A percentile compares a stretch with the other conserved stretches of the same genome.
Evolutionary conservation across 2,888 invertebrate species (phyloP).

Genomic region (Scrobipalpa atriplicella): DNA sequence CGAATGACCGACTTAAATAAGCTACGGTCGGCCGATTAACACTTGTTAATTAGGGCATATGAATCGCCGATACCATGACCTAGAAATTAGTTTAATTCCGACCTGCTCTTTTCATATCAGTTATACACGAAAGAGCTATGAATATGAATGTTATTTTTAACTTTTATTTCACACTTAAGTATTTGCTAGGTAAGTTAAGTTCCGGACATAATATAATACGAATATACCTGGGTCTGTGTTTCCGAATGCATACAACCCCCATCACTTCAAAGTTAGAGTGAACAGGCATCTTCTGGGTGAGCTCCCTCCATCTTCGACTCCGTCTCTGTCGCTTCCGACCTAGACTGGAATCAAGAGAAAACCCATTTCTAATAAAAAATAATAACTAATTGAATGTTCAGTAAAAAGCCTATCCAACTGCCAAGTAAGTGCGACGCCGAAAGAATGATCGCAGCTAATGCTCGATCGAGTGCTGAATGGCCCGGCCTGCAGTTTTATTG

Average conservation of each 20-base stretch:
- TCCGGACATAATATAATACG: no score
- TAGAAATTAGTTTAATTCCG: not conserved
- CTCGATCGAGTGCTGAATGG: slow-evolving; percentile 40
- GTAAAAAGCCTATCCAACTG: slow-evolving; percentile 33
- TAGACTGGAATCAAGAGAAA: no score
- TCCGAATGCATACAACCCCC: no score
- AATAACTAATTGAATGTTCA: not conserved
- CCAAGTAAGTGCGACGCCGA: slow-evolving; percentile 44
- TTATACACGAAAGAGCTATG: not conserved
- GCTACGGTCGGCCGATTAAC: slow-evolving; percentile 21
- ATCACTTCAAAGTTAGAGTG: no score
- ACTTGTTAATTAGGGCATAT: slow-evolving; percentile 24
- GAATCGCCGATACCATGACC: slow-evolving; percentile 19
- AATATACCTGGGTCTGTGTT: no score
- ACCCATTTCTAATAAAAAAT: not conserved
- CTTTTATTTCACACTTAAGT: no score
- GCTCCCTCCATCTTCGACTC: no score
- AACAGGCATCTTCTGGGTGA: no score
- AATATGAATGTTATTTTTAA: not conserved
- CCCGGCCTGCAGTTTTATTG: slow-evolving; percentile 52
- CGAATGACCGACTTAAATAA: slow-evolving; percentile 19
- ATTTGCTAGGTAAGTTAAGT: no score
- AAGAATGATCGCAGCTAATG: slow-evolving; percentile 46
- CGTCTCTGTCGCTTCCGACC: no score
- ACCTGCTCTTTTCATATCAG: not conserved